Evolutionary conservation across 2,797 vertebrate species (phyloP), one percentile per base, ranked within the genome.

Genomic region (Atherinosoma microstoma): DNA sequence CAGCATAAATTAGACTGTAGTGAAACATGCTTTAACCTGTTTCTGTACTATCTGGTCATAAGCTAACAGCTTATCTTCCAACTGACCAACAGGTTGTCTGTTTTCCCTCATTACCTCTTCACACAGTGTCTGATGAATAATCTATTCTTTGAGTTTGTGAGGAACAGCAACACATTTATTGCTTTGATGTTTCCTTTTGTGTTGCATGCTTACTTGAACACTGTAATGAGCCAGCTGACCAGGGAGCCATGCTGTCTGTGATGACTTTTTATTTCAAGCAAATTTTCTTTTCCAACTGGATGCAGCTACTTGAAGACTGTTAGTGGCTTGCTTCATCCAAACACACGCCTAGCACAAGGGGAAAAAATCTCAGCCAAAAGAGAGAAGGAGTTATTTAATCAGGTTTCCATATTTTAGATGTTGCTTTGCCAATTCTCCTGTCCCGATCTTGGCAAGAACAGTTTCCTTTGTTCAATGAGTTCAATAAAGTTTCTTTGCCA

Each of bases 391-490:
- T 16, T 0, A 29, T 80, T 54, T 12, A 22, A 54, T 8, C 24
- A 0, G 51, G 58, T 45, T 64, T 73, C 51, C 72, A 67, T 73
- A 79, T 84, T 40, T 63, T 66, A 78, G 61, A 58, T 67, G 84
- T 72, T 80, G 72, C 75, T 60, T 49, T 76, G 70, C 67, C 10
- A 11, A 49, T 65, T 68, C 56, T 58, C n/a, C 61, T 40, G 34
- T 62, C 70, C 79, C 1, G 10, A 66, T 18, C 42, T 71, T 51
- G 56, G 60, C 12, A 70, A 54, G 47, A 83, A 84, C 57, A 61
- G 24, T 70, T 67, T 72, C 15, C 32, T 75, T 89, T 85, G 57
- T 84, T 59, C 36, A 16, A 27, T 30, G 72, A 51, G 57, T 84
- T 59, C 36, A 20, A 24, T 30, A 72, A 51, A 73, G 64, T 76